Conservation (phyloP, 2,113 vertebrate genomes). For the Tragelaphus scriptus region DNA sequence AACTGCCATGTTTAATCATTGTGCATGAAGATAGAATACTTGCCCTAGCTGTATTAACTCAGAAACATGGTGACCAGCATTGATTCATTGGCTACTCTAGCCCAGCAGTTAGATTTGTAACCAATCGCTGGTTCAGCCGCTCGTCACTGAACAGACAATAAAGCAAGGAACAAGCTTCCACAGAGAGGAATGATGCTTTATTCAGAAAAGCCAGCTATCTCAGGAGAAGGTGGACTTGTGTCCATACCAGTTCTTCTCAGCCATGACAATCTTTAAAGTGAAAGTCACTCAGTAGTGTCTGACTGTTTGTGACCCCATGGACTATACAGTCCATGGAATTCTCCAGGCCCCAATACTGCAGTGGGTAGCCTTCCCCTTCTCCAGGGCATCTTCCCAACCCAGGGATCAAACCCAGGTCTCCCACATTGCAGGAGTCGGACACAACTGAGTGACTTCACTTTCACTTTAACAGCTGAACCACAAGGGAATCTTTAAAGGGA, state of each 20-base stretch:
- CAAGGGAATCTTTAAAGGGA: neutral
- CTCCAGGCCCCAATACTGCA: too few species aligned
- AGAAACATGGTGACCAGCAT: neutral
- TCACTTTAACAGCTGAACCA: too few species aligned
- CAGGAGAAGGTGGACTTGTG: neutral
- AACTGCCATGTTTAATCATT: neutral
- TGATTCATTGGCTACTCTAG: neutral
- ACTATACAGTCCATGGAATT: too few species aligned
- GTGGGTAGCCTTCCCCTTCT: too few species aligned
- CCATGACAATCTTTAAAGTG: neutral
- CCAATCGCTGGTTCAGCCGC: fast-evolving
- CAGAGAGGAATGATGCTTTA: neutral
- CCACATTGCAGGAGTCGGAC: too few species aligned
- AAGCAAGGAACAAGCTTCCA: neutral
- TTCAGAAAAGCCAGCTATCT: neutral
- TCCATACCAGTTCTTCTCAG: neutral
- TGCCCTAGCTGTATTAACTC: neutral
- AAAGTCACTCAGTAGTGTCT: too few species aligned
- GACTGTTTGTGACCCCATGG: too few species aligned
- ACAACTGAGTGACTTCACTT: too few species aligned
- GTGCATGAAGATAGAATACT: neutral
- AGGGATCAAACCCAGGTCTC: too few species aligned
- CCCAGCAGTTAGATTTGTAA: neutral
- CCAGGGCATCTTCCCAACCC: too few species aligned
- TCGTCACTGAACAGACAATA: neutral